Base-by-base conservation (phyloP, 2,113 vertebrate genomes). In the Ondatra zibethicus region DNA sequence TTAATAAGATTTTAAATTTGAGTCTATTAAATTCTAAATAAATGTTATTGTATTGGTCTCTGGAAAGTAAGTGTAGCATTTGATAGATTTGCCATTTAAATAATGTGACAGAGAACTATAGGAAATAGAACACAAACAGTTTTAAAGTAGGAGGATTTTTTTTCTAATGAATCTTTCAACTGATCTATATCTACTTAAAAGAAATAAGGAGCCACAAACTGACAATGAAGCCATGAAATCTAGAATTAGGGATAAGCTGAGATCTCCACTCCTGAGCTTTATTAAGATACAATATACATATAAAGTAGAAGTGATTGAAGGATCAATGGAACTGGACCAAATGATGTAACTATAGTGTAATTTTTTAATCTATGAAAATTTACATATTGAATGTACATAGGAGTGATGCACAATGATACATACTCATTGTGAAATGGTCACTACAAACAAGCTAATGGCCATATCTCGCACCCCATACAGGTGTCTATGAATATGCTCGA, bases 41-140 rank as follows among this genome's bases (percentile, higher is more conserved):
- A 21, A 50, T 42, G 36, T 33, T 47, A 73, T 29, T 93, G 0
- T 25, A 92, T 47, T 78, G 29, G 58, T 68, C 55, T 92, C n/a
- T 92, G 65, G n/a, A 58, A 55, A 61, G 58, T 61, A 76, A 42
- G 33, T 52, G 63, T 33, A 75, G 2, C 55, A 73, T 89, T 65
- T 89, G 36, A 95, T 78, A 73, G 47, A 77, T 95, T 50, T 93
- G 17, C 42, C 23, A 63, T 65, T 95, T 92, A 92, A 81, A 80
- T 75, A 29, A 42, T 11, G 2, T 45, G 88, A 47, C 84, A 5
- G 7, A 68, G 6, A 89, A 39, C 31, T n/a, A 65, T 0, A 73
- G 55, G 52, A 89, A 88, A 84, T 6, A 25, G 6, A 66, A 87
- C 70, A 84, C n/a, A 63, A 91, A 50, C 58, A 92, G 5, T 50